Percentiles rank a stretch among this genome's conserved stretches.
Conservation (phyloP, 1,140 invertebrate genomes). For the Drosophila busckii region DNA sequence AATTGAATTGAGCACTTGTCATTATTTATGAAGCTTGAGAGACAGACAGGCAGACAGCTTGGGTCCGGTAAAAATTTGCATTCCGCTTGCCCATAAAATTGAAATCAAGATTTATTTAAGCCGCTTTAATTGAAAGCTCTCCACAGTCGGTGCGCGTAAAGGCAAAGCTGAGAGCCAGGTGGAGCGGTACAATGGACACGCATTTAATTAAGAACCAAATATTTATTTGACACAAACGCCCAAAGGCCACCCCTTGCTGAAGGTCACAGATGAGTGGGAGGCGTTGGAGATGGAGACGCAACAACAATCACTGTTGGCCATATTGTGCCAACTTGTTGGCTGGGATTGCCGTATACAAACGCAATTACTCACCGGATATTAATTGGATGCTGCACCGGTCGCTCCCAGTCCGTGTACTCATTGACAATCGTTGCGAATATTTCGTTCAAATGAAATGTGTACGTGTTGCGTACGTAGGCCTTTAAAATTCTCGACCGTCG, state of each 20-base stretch:
- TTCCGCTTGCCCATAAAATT: slow-evolving; percentile 58
- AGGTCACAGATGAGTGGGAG: too few species aligned
- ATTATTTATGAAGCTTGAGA: slow-evolving; percentile 56
- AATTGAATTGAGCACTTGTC: slow-evolving; percentile 23
- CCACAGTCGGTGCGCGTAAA: not conserved
- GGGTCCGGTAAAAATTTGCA: slow-evolving; percentile 62
- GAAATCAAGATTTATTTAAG: slow-evolving; percentile 69
- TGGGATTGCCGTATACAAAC: slow-evolving; percentile 42
- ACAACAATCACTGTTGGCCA: not conserved
- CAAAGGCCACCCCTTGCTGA: not conserved
- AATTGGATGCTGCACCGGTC: slow-evolving; percentile 94
- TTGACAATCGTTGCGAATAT: slow-evolving; percentile 94
- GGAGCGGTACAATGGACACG: slow-evolving; percentile 29
- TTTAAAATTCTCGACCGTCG: slow-evolving; percentile 92
- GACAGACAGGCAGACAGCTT: slow-evolving; percentile 1
- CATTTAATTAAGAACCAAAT: slow-evolving; percentile 75
- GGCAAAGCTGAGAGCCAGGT: slow-evolving; percentile 1
- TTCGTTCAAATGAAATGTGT: slow-evolving; percentile 91
- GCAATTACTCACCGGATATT: slow-evolving; percentile 85
- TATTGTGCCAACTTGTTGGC: not conserved
- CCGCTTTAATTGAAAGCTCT: slow-evolving; percentile 59
- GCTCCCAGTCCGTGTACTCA: slow-evolving; percentile 98
- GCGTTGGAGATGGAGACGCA: too few species aligned
- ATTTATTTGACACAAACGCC: slow-evolving; percentile 54
- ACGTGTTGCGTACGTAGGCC: slow-evolving; percentile 95